Percentiles rank a stretch among this genome's conserved stretches.
Conservation (phyloP, 2,797 vertebrate species). For the Sebastes hubbsi region DNA sequence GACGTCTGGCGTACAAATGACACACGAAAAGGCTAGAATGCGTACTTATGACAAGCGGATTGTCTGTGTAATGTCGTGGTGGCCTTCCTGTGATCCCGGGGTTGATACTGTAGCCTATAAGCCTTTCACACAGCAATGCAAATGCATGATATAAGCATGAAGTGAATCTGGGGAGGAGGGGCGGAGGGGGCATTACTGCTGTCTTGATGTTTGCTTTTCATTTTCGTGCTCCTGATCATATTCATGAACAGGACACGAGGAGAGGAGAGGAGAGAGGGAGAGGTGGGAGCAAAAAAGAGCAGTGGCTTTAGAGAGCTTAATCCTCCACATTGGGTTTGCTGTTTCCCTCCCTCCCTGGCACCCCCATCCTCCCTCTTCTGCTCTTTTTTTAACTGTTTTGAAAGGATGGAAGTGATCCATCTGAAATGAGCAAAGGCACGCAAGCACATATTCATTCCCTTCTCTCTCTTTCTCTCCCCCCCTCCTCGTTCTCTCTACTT, state of each 20-base stretch:
- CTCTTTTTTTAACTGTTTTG: not conserved
- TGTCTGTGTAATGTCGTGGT: too few relatives aligned
- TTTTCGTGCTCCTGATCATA: slow-evolving; percentile 15
- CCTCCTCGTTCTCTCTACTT: not conserved
- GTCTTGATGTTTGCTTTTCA: slow-evolving; percentile 36
- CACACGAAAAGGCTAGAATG: too few relatives aligned
- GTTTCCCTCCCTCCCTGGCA: not conserved
- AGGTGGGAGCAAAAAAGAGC: slow-evolving; percentile 24
- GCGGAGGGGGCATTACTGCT: not conserved
- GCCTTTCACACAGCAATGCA: not conserved
- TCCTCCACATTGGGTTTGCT: slow-evolving; percentile 38
- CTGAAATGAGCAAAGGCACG: slow-evolving; percentile 41
- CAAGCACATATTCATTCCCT: slow-evolving; percentile 22
- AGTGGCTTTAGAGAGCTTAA: slow-evolving; percentile 32
- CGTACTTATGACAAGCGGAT: too few relatives aligned
- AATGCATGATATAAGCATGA: not conserved
- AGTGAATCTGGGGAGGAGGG: not conserved
- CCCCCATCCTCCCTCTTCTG: not conserved
- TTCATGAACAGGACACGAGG: not conserved
- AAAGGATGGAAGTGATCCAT: slow-evolving; percentile 47
- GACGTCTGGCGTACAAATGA: too few relatives aligned
- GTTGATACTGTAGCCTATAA: not conserved
- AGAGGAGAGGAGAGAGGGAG: not conserved
- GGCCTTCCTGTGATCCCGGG: too few relatives aligned
- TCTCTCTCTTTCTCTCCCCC: not conserved